Conservation (phyloP, 2,888 invertebrate species). For the Chirona hameri region DNA sequence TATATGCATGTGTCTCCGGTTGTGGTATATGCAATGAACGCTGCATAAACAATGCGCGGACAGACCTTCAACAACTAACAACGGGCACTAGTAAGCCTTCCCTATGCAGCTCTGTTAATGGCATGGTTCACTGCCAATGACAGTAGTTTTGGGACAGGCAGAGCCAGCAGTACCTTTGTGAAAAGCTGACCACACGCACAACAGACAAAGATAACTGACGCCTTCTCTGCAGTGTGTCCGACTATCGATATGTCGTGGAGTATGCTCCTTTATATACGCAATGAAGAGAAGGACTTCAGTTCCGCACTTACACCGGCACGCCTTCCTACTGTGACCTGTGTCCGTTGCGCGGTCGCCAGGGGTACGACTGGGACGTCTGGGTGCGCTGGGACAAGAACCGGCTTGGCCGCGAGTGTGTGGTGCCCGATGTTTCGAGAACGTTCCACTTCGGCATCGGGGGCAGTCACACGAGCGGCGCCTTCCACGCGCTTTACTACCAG, state of each 20-base stretch:
- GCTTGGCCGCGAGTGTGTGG: slow-evolving; percentile 55
- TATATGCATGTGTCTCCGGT: no score
- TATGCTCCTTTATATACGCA: no score
- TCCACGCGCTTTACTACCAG: slow-evolving; percentile 58
- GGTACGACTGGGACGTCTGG: slow-evolving; percentile 63
- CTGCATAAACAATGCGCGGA: no score
- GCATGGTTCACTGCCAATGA: no score
- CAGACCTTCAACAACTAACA: no score
- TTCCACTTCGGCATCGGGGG: slow-evolving; percentile 59
- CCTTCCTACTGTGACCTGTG: not conserved
- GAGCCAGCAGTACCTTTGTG: no score
- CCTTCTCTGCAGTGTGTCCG: not conserved
- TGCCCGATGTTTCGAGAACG: slow-evolving; percentile 57
- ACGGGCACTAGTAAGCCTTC: no score
- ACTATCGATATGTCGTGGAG: not conserved
- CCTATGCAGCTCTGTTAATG: no score
- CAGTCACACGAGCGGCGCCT: slow-evolving; percentile 58
- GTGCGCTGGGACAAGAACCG: slow-evolving; percentile 54
- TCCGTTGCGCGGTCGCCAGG: slow-evolving; percentile 46
- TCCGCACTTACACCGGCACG: no score
- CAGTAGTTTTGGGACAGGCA: no score
- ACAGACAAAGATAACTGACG: not conserved
- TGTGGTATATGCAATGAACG: no score
- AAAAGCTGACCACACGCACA: not conserved
- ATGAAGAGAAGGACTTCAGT: no score